Base-by-base conservation (phyloP, 2,888 invertebrate genomes). In the Caenorhabditis japonica region DNA sequence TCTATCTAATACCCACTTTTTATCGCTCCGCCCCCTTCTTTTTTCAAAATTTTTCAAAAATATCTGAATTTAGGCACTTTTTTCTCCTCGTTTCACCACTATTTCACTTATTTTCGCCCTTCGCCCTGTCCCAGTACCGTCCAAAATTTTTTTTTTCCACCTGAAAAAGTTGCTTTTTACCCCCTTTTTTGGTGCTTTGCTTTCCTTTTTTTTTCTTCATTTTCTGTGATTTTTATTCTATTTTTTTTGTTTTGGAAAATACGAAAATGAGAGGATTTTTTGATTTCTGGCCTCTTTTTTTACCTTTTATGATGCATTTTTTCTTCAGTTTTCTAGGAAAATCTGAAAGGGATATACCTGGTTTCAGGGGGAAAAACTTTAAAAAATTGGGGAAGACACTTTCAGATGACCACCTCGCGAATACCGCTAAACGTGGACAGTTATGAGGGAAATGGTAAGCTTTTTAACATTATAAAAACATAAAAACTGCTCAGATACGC, bases 391-490 rank as follows among this genome's bases (percentile, higher is more conserved):
- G n/a, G n/a, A n/a, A n/a, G n/a, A n/a, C n/a, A n/a, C n/a, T n/a
- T n/a, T n/a, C n/a, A n/a, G n/a, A n/a, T n/a, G n/a, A n/a, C n/a
- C n/a, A 68, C 58, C 58, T 58, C 68, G 12, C n/a, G 68, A 30
- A 51, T 58, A 8, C 52, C 58, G 30, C 51, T 68, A 17, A 58
- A 58, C 25, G 43, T 68, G 23, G 68, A 68, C 30, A 52, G 43
- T 36, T 68, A 68, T 21, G 68, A 68, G 21, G 68, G 58, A 25
- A 58, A 68, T 43, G 68, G 68, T 66, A 36, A 27, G 46, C 8
- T 33, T 15, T 30, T 47, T 30, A n/a, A 30, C 4, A n/a, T 47
- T 27, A 47, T 30, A 58, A 33, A 30, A 47, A n/a, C 12, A 12
- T 15, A 51, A 51, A 51, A 30, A 15, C 19, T 19, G 13, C 21